Evolutionary conservation across 2,113 vertebrate species (phyloP), one percentile per base, ranked within the genome.

Genomic region (Haemorhous mexicanus): DNA sequence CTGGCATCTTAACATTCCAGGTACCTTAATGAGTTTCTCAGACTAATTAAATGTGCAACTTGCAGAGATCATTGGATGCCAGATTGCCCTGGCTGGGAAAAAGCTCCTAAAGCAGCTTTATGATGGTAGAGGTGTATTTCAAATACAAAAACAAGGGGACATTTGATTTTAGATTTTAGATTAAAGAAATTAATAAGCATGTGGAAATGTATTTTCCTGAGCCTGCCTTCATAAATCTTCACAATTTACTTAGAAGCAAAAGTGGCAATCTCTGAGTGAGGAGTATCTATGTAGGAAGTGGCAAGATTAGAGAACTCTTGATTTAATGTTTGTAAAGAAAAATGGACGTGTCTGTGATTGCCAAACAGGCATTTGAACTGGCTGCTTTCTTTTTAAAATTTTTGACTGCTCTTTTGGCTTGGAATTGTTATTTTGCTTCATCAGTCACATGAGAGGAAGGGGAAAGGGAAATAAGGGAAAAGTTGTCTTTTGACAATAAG

Each of bases 11-110:
- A 95, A 94, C 96, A 95, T 92, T 97, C 86, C 59, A 75, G 62
- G 88, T 94, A 95, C 75, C 81, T 93, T 94, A 91, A 97, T 95
- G 87, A 96, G 88, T 84, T 96, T 92, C 73, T 89, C 92, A 89
- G 86, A 93, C 90, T 96, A 94, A 96, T 97, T 96, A 97, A 96
- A 96, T 79, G 84, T 94, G 83, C 81, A 91, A 69, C 88, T 97
- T 95, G 73, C 53, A 74, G 76, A 94, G 83, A 94, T 93, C 47
- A 78, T 37, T 90, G 80, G 41, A 59, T 85, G 79, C 91, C 94
- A 97, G 91, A 85, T 84, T 96, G 87, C 5, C 17, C 35, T 84
- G 89, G 75, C 58, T 90, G 69, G 46, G 68, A 91, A 75, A 28
- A 87, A 85, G n/a, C 21, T 93, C 84, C 76, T 85, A 5, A 79